Conservation (phyloP, 2,888 invertebrate genomes). For the Ophion obscuratus region DNA sequence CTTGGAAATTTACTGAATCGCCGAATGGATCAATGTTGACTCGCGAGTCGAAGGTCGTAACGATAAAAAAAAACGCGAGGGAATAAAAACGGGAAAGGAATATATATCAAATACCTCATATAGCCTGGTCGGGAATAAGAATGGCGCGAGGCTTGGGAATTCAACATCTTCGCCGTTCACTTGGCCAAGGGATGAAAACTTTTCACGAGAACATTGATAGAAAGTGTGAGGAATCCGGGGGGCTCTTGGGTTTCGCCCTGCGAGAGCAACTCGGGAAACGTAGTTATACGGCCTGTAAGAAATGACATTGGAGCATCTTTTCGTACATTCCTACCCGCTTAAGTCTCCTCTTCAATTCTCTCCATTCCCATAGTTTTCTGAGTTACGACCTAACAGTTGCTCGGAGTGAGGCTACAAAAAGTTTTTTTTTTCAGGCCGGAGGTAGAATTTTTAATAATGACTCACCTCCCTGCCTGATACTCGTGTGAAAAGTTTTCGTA, state of each 20-base stretch:
- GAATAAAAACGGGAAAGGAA: constrained; percentile 24
- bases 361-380: constrained; percentile 20
- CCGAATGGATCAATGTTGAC: constrained; percentile 49
- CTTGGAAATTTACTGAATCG: constrained; percentile 41
- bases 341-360: constrained; percentile 26
- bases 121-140: not conserved
- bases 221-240: constrained; percentile 54
- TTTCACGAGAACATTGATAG: constrained; percentile 63
- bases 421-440: not conserved
- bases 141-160: constrained; percentile 23
- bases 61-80: constrained; percentile 35
- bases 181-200: constrained; percentile 49
- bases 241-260: constrained; percentile 14
- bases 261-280: constrained; percentile 47
- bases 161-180: constrained; percentile 7
- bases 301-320: constrained; percentile 40
- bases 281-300: constrained; percentile 40
- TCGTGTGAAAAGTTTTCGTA: not conserved
- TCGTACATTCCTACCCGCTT: constrained; percentile 16
- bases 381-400: constrained; percentile 49
- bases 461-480: not conserved
- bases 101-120: constrained; percentile 30
- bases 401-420: constrained; percentile 20
- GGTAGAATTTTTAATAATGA: constrained; percentile 30
- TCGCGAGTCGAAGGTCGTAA: constrained; percentile 13